Evolutionary conservation across 2,113 vertebrate genomes (phyloP).

Genomic region (Heliornis fulica): DNA sequence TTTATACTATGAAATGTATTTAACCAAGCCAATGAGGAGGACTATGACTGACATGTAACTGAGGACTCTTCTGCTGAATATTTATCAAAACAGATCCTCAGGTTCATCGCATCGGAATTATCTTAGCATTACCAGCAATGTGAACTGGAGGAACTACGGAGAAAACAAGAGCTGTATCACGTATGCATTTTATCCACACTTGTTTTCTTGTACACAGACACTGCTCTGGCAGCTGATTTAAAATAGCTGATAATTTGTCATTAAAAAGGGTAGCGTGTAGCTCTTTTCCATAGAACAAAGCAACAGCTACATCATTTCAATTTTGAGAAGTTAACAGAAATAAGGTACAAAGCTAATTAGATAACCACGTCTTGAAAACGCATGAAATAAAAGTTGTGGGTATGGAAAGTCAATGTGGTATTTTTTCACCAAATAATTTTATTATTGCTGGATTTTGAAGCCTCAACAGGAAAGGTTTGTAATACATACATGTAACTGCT

Average conservation of each 20-base stretch:
- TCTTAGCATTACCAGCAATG: not conserved
- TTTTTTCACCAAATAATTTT: not conserved
- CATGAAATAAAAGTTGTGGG: not conserved
- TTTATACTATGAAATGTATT: not conserved
- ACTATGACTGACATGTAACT: rapidly evolving
- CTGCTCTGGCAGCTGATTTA: not conserved
- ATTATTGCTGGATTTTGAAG: not conserved
- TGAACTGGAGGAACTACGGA: not conserved
- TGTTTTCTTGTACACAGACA: not conserved
- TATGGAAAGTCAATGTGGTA: not conserved
- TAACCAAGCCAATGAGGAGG: not conserved
- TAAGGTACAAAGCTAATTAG: not conserved
- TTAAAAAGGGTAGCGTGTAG: not conserved
- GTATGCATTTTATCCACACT: not conserved
- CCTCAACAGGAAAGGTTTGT: not conserved
- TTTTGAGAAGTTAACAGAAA: not conserved
- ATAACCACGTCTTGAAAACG: not conserved
- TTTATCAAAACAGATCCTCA: not conserved
- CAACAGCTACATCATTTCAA: not conserved
- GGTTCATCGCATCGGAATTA: not conserved
- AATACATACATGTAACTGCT: not conserved
- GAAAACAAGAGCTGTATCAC: not conserved
- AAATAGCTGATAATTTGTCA: not conserved
- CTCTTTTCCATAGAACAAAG: not conserved
- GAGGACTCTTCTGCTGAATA: not conserved